Conservation (phyloP, 1,140 invertebrate species). For the Euborellia annulipes region DNA sequence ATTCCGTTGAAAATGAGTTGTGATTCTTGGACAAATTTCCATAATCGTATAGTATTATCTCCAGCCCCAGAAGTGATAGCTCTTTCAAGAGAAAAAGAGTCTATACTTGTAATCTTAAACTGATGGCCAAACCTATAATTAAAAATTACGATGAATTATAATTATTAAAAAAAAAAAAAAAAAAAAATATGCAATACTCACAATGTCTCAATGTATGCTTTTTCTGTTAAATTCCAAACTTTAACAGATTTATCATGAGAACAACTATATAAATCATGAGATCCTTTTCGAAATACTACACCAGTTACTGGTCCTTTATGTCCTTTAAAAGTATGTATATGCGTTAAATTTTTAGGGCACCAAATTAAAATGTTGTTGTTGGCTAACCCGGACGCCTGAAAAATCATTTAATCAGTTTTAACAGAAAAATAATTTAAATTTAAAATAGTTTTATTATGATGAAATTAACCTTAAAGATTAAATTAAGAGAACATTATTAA, state of each 20-base stretch:
- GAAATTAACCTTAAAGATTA: background rate
- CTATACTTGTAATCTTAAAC: conserved; percentile 72
- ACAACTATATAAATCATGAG: conserved; percentile 75
- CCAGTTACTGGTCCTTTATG: conserved; percentile 61
- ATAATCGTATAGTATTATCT: conserved; percentile 73
- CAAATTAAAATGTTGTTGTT: conserved; percentile 68
- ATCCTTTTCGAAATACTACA: conserved; percentile 68
- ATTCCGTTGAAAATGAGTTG: conserved; percentile 85
- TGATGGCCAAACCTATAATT: conserved; percentile 96
- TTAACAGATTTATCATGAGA: conserved; percentile 71
- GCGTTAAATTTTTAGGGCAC: conserved; percentile 57
- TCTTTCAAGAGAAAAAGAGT: conserved; percentile 66
- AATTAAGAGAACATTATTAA: no score
- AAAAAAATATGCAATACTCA: conserved; percentile 5
- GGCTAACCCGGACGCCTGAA: conserved; percentile 53
- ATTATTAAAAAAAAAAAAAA: background rate
- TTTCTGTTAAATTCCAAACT: conserved; percentile 89
- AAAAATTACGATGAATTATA: conserved; percentile 1
- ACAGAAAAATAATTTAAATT: conserved; percentile 9
- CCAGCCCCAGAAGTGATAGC: conserved; percentile 78
- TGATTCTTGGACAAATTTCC: conserved; percentile 94
- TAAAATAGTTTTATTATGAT: background rate
- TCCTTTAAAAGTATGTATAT: conserved; percentile 65
- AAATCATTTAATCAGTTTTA: conserved; percentile 2
- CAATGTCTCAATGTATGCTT: conserved; percentile 76